A percentile compares a stretch with the other conserved stretches of the same genome.
These are phyloP conservation scores for Halcyon smyrnensis DNA, from an alignment of 2,797 vertebrate genomes.

Conservation along the genomic window DNA sequence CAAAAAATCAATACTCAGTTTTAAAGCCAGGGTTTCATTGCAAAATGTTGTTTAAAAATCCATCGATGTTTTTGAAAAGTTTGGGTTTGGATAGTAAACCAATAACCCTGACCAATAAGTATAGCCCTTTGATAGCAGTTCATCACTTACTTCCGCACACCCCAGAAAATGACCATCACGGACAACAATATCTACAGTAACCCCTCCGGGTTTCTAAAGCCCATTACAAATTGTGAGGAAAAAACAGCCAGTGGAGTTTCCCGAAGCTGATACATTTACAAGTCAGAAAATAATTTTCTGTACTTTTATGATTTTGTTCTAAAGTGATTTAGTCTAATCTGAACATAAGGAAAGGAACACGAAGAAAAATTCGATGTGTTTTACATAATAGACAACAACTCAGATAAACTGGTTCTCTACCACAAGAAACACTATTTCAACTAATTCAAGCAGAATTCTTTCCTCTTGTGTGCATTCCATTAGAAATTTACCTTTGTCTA, in stretches of 20 bases:
- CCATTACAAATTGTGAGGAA: not conserved
- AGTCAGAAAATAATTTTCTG: not conserved
- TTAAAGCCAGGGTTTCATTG: not conserved
- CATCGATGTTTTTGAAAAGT: not conserved
- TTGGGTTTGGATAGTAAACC: not conserved
- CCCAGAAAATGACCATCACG: fast-evolving
- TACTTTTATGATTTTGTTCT: not conserved
- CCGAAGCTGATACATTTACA: not conserved
- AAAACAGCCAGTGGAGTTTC: not conserved
- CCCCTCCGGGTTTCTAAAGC: not conserved
- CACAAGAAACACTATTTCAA: not conserved
- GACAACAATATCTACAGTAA: not conserved
- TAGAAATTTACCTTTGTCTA: not conserved
- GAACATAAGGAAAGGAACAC: not conserved
- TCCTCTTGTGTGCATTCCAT: not conserved
- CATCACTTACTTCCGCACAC: not conserved
- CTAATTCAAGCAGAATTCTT: not conserved
- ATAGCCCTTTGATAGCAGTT: not conserved
- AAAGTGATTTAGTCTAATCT: not conserved
- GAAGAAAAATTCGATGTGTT: not conserved
- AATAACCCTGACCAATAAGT: not conserved
- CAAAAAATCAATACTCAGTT: not conserved
- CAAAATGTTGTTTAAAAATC: not conserved
- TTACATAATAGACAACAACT: not conserved
- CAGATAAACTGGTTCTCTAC: not conserved